Conservation (phyloP, 2,797 vertebrate genomes). For the Sebastes steindachneri region DNA sequence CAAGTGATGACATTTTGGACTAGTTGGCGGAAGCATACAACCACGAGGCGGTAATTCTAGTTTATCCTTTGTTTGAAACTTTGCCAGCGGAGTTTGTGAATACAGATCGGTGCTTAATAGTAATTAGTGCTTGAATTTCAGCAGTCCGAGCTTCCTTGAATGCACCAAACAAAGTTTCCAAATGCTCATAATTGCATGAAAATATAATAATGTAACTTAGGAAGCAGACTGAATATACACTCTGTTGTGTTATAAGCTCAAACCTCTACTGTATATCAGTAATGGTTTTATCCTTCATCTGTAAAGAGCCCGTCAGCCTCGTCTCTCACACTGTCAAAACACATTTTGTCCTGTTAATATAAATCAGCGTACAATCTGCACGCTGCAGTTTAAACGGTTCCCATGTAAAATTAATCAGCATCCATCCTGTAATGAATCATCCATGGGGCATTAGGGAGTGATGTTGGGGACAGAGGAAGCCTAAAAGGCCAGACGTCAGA, state of each 20-base stretch:
- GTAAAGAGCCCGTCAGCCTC: background rate
- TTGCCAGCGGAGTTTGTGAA: background rate
- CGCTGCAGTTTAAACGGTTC: constrained; percentile 35
- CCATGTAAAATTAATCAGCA: constrained; percentile 69
- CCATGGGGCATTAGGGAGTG: constrained; percentile 39
- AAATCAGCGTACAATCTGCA: constrained; percentile 1
- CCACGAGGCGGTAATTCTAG: too few species aligned
- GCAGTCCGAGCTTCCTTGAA: background rate
- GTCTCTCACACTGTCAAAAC: constrained; percentile 20
- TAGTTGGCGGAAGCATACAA: too few species aligned
- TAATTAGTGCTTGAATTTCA: background rate
- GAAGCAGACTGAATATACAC: background rate
- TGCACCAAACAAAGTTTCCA: background rate
- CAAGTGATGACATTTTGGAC: background rate
- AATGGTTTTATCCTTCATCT: background rate
- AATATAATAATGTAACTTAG: background rate
- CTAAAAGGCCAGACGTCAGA: constrained; percentile 65
- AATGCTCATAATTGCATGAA: background rate
- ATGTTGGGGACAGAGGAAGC: constrained; percentile 63
- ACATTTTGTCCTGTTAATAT: background rate
- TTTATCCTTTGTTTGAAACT: background rate
- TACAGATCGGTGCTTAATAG: background rate
- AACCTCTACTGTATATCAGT: background rate
- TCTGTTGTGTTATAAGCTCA: background rate
- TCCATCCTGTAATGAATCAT: constrained; percentile 64